Evolutionary conservation across 2,113 vertebrate genomes (phyloP).

Genomic region (Regulus satrapa): DNA sequence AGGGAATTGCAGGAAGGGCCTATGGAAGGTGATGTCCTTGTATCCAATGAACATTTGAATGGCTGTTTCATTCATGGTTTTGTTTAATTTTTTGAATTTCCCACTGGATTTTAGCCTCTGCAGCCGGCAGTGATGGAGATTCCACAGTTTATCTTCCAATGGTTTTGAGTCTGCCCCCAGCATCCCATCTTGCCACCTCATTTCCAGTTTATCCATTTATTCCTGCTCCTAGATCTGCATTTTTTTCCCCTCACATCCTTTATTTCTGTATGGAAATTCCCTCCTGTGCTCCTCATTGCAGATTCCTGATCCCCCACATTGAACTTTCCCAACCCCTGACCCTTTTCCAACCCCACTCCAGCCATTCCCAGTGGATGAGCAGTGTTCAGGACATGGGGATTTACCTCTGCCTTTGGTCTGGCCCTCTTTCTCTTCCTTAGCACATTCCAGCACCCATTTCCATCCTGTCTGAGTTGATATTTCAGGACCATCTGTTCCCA

Average conservation of each 20-base stretch:
- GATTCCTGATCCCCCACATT: not conserved
- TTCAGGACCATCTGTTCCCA: not conserved
- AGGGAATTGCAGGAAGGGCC: not conserved
- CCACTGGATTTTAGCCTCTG: not conserved
- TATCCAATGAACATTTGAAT: not conserved
- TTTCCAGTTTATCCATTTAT: not conserved
- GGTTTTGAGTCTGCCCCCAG: not conserved
- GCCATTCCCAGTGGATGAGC: not conserved
- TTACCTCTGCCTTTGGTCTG: not conserved
- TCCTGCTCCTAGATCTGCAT: not conserved
- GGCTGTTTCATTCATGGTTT: not conserved
- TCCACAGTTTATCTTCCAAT: not conserved
- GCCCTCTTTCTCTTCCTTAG: not conserved
- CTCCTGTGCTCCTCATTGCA: not conserved
- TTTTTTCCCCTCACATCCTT: not conserved
- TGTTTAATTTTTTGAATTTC: not conserved
- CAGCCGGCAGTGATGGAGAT: not conserved
- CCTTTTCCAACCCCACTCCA: not conserved
- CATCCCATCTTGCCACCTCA: not conserved
- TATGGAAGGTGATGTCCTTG: not conserved
- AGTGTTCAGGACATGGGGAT: not conserved
- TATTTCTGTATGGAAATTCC: not conserved
- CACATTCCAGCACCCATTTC: not conserved
- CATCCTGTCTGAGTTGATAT: not conserved
- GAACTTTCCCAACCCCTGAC: not conserved